Base-by-base conservation (phyloP, 2,888 invertebrate genomes). In the Drosophila stalkeri region DNA sequence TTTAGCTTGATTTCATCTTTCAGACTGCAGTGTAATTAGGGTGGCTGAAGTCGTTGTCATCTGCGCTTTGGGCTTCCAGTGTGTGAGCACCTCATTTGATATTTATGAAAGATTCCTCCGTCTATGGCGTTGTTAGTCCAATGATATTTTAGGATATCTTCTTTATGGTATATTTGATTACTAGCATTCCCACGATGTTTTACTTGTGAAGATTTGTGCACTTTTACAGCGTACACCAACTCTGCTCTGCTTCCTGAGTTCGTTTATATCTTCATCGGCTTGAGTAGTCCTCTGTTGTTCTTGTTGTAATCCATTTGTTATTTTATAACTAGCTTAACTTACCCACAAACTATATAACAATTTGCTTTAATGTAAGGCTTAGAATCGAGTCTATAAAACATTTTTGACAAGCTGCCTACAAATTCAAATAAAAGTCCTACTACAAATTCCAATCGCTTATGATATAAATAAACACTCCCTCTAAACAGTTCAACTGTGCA, bases 401-500 rank as follows among this genome's bases (percentile, higher is more conserved):
- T 18, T 39, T 7, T 11, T 59, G 11, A 56, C 37, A 55, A 41
- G 3, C 41, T 59, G n/a, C 43, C 71, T 39, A 23, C 14, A 57
- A 31, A n/a, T 64, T 31, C 11, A 37, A 27, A 2, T 12, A 6
- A 4, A 65, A 27, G 5, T 44, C 11, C 33, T 39, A 6, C 52
- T 64, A 23, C 27, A 49, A 33, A 20, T 39, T 14, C 33, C 46
- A 35, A 16, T 23, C 41, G 12, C 43, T 47, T 44, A 44, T 61
- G 18, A 57, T 23, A 43, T 27, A 23, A 47, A 39, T 31, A 49
- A 31, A 39, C 3, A 11, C 49, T 27, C 33, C 16, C 31, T 47
- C 39, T 63, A 43, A 49, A 67, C 75, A 79, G 62, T 72, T 79
- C n/a, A 67, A 79, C 79, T 67, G 63, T 63, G n/a, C 39, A 37